Evolutionary conservation across 2,888 invertebrate species (phyloP), one percentile per base, ranked within the genome.

Genomic region (Spodoptera picta): DNA sequence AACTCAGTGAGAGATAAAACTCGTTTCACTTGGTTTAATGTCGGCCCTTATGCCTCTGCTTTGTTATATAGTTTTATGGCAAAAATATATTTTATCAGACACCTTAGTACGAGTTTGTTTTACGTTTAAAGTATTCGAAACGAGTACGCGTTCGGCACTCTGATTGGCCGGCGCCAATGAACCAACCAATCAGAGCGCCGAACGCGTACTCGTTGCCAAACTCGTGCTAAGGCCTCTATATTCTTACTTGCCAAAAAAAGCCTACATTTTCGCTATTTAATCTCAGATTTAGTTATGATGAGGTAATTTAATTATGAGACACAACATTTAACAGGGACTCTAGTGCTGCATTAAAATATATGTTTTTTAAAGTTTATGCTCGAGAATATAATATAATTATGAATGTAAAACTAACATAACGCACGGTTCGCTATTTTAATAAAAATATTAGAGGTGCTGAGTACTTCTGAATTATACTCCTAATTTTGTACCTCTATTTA

Each of bases 341-440:
- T 41, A 14, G 47, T 60, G 52, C 54, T 51, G 49, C 53, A 60
- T 65, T 71, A 60, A 60, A 70, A 70, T 60, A 42, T 53, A 70
- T 54, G 56, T 45, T 65, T 64, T 60, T 51, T 43, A 65, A 71
- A 58, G 42, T 65, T 65, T 54, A 65, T 71, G 60, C 51, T 54
- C 46, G n/a, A 47, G 60, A 60, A 58, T 57, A 14, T 65, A 71
- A 71, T 71, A 71, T 58, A 70, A 58, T 71, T 60, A 70, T 71
- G 66, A 65, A 65, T 65, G 47, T 70, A 60, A 71, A 71, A 70
- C 66, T 71, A 65, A 65, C 70, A 65, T 65, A 51, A 65, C 47
- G 60, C 60, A 65, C 71, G 49, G 64, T 58, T 60, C 45, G 60
- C 66, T 56, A 36, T 70, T 65, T 48, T 11, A 71, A 53, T 23